These are phyloP conservation scores for Benthosema pterotum DNA, from an alignment of 2,797 vertebrate genomes.

Conservation along the genomic window DNA sequence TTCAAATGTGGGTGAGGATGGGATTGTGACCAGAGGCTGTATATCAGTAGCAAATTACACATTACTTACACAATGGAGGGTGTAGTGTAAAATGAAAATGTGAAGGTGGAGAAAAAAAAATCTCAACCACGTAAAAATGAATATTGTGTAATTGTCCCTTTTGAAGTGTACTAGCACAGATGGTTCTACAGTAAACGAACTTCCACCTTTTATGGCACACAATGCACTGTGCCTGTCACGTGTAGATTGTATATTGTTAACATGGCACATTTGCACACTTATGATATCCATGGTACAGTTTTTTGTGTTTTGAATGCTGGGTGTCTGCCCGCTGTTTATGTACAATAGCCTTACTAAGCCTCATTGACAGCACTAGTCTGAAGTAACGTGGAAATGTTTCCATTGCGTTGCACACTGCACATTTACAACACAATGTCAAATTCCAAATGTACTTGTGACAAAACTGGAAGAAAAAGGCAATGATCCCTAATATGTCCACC, in stretches of 20 bases:
- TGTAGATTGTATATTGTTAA: too few relatives aligned
- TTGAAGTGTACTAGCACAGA: slow-evolving; percentile 20
- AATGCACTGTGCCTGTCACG: slow-evolving; percentile 12
- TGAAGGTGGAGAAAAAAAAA: not conserved
- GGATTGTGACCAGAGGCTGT: slow-evolving; percentile 7
- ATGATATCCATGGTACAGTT: too few relatives aligned
- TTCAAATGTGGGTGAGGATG: slow-evolving; percentile 7
- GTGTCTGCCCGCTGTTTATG: too few relatives aligned
- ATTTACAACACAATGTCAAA: slow-evolving; percentile 49
- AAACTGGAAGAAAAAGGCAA: slow-evolving; percentile 31
- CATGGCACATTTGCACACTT: too few relatives aligned
- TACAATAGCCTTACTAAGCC: too few relatives aligned
- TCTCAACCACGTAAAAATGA: not conserved
- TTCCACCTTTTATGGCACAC: slow-evolving; percentile 27
- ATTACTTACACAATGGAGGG: too few relatives aligned
- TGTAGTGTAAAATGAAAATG: too few relatives aligned
- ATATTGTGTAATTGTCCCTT: slow-evolving; percentile 16
- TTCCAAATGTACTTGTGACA: slow-evolving; percentile 52
- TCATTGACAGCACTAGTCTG: slow-evolving; percentile 22
- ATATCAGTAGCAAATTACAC: too few relatives aligned
- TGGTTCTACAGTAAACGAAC: slow-evolving; percentile 10
- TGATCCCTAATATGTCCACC: slow-evolving; percentile 42
- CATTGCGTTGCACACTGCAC: slow-evolving; percentile 27
- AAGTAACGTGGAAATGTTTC: slow-evolving; percentile 52
- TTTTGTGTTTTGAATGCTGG: too few relatives aligned